Evolutionary conservation across 1,140 invertebrate species (phyloP), one percentile per base, ranked within the genome.

Genomic region (Chironomus tepperi): DNA sequence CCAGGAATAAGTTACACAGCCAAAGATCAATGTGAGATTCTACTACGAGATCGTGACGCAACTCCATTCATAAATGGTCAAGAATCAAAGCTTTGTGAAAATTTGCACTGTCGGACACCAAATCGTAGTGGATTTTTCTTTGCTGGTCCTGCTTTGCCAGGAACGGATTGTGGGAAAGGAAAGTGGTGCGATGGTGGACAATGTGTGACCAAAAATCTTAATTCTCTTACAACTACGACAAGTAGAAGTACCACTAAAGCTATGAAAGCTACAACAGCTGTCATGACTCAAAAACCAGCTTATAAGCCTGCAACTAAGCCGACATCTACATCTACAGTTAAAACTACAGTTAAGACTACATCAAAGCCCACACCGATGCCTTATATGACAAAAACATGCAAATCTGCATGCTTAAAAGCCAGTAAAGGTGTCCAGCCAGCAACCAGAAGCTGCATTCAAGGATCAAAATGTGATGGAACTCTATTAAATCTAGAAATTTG

Each of bases 71-170:
- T 79, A 43, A 78, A 77, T 7, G 72, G 72, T 72, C 79, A 77
- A 74, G 73, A 81, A 16, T 76, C 83, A 18, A 75, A 79, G 77
- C 85, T 88, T 70, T 93, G 92, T 79, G 85, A 86, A 73, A 89
- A 88, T 77, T 81, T 93, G 7, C 86, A 88, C 77, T 93, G 91
- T 78, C 86, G 86, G 77, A 89, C 88, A 34, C 90, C 90, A n/a
- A 87, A 89, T 77, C 84, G 89, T 42, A 87, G 87, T 76, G 90
- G 90, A 18, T 90, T 86, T 81, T 93, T 91, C 80, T 88, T 88
- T 78, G 88, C 91, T 1, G 92, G 91, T 1, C 92, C 91, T 2
- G 91, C 91, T 7, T 80, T 94, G 8, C 90, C 92, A 74, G 92
- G 92, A 12, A 93, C 91, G 1, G 78, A 85, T n/a, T 94, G 92